phyloP scores from a whole-genome alignment of 1,140 invertebrate species.

The Thalassaphorura encarpata region DNA sequence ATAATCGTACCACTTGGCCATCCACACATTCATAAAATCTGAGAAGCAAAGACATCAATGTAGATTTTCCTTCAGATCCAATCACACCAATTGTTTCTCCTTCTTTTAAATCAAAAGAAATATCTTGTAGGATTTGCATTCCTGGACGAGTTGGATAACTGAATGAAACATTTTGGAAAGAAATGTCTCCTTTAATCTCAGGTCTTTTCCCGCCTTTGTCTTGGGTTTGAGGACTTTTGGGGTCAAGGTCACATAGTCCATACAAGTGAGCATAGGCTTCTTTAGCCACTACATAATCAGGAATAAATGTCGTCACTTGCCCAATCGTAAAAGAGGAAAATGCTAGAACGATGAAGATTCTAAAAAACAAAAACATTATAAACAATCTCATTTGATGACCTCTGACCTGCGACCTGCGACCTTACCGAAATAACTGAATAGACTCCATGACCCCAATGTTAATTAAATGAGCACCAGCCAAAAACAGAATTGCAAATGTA shows the following conservation, averaged over 20 bases:
- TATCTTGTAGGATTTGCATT: conserved; percentile 34
- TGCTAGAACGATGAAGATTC: neutral
- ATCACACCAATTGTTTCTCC: neutral
- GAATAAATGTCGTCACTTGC: neutral
- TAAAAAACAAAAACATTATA: conserved; percentile 34
- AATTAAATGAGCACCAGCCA: neutral
- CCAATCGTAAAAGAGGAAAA: neutral
- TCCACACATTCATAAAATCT: conserved; percentile 42
- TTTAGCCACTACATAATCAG: conserved; percentile 36
- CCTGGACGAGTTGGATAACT: conserved; percentile 44
- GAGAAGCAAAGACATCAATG: conserved; percentile 42
- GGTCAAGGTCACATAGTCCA: conserved; percentile 42
- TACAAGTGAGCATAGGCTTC: conserved; percentile 45
- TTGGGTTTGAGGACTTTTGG: conserved; percentile 42
- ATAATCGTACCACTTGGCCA: conserved; percentile 32
- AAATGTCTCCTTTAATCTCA: conserved; percentile 51
- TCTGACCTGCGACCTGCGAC: neutral
- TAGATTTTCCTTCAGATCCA: conserved; percentile 45
- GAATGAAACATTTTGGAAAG: conserved; percentile 55
- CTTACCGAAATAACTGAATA: neutral
- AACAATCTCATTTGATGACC: neutral
- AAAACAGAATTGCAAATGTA: neutral
- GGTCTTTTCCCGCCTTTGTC: conserved; percentile 35
- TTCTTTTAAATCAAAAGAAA: conserved; percentile 27
- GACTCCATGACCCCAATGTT: neutral